Conservation (phyloP, 2,113 vertebrate genomes). For the Nycticorax nycticorax region DNA sequence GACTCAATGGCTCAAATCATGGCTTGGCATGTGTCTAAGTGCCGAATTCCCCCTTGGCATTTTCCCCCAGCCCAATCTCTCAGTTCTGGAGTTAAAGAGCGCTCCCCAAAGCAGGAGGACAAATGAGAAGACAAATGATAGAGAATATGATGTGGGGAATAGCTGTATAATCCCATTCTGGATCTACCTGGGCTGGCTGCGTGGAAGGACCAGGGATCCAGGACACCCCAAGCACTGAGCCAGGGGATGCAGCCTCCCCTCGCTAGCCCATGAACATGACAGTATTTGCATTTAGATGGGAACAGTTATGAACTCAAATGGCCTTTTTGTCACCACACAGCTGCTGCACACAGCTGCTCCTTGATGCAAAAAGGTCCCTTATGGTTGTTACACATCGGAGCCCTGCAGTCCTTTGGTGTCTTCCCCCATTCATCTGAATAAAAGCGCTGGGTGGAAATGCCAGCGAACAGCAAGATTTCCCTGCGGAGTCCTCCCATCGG, state of each 20-base stretch:
- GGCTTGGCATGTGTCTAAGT: not conserved
- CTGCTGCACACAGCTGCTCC: slow-evolving; percentile 49
- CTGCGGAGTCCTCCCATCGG: fast-evolving
- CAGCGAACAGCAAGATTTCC: not conserved
- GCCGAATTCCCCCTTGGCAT: not conserved
- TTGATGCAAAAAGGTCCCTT: not conserved
- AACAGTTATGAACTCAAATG: not conserved
- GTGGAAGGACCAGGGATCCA: not conserved
- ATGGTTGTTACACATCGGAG: not conserved
- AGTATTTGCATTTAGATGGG: slow-evolving; percentile 52
- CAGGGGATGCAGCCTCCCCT: not conserved
- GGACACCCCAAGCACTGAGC: not conserved
- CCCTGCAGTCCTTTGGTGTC: not conserved
- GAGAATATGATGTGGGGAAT: not conserved
- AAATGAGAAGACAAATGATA: not conserved
- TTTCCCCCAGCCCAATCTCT: not conserved
- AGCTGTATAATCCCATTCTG: not conserved
- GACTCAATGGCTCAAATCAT: not conserved
- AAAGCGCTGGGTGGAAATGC: not conserved
- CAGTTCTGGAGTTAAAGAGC: too few relatives aligned
- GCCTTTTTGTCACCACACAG: slow-evolving; percentile 27
- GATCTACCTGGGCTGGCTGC: not conserved
- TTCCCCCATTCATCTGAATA: not conserved
- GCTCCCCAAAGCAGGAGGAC: not conserved
- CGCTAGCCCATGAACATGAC: fast-evolving